Evolutionary conservation across 2,113 vertebrate genomes (phyloP).

Genomic region (Ameiurus melas): DNA sequence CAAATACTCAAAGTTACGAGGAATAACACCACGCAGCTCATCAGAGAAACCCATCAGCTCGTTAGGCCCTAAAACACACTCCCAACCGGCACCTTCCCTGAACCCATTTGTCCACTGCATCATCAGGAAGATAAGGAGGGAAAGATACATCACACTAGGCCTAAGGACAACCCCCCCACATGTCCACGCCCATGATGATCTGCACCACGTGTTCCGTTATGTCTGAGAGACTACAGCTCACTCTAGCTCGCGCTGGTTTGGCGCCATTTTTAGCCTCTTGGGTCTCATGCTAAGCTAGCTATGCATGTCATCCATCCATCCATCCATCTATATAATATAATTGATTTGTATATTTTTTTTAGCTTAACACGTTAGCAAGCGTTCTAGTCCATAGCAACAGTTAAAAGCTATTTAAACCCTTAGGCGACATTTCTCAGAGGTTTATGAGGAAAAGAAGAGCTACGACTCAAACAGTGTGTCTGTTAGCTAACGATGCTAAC

Average conservation of each 20-base stretch:
- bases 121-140: neutral
- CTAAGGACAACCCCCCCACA: no score
- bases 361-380: neutral
- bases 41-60: slow-evolving; percentile 92
- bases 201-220: no score
- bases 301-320: no score
- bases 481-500: neutral
- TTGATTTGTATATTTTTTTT: no score
- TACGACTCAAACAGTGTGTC: neutral
- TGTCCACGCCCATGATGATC: no score
- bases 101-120: slow-evolving; percentile 91
- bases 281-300: neutral
- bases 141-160: neutral
- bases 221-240: no score
- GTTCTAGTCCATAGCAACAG: neutral
- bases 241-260: neutral
- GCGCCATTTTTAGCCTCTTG: neutral
- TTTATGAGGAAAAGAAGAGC: neutral
- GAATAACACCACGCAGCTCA: slow-evolving; percentile 90
- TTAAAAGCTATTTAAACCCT: neutral
- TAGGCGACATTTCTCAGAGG: neutral
- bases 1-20: slow-evolving; percentile 93
- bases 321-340: no score
- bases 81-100: slow-evolving; percentile 97
- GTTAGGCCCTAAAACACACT: slow-evolving; percentile 79